Percentiles rank a stretch among this genome's conserved stretches.
Evolutionary conservation across 2,888 invertebrate species (phyloP).

Genomic region (Heliconius ethilla): DNA sequence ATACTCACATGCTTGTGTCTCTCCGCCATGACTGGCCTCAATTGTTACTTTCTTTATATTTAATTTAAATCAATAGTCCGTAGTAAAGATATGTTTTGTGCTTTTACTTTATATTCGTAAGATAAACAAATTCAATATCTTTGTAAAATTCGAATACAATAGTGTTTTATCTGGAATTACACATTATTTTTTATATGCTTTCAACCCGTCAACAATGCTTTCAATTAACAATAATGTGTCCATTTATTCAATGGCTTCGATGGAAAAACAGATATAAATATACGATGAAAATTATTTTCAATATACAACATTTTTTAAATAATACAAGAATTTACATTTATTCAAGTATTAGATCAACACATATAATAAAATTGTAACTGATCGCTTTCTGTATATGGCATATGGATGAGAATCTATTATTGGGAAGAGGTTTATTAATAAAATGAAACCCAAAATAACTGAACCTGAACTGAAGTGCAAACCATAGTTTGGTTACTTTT

Average conservation of each 20-base stretch:
- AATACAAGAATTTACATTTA: neutral
- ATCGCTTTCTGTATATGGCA: no score
- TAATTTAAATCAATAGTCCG: neutral
- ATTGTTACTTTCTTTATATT: neutral
- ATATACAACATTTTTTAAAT: neutral
- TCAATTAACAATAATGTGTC: slow-evolving; percentile 23
- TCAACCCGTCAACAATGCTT: slow-evolving; percentile 2
- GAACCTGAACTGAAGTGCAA: no score
- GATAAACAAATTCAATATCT: neutral
- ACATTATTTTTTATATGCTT: slow-evolving; percentile 23
- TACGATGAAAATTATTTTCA: neutral
- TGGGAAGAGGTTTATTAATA: no score
- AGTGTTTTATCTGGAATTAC: slow-evolving; percentile 21
- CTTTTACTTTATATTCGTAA: neutral
- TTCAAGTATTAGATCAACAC: neutral
- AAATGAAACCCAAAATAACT: no score
- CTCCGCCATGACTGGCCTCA: no score
- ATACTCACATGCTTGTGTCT: no score
- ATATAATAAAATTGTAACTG: no score
- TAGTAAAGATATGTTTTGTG: neutral
- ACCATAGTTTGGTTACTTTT: no score
- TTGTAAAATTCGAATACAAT: neutral
- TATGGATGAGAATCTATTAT: neutral
- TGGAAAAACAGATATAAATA: neutral
- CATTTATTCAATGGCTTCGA: slow-evolving; percentile 19